These are phyloP conservation scores for Zelleria hepariella DNA, from an alignment of 2,888 invertebrate species.

Conservation along the genomic window DNA sequence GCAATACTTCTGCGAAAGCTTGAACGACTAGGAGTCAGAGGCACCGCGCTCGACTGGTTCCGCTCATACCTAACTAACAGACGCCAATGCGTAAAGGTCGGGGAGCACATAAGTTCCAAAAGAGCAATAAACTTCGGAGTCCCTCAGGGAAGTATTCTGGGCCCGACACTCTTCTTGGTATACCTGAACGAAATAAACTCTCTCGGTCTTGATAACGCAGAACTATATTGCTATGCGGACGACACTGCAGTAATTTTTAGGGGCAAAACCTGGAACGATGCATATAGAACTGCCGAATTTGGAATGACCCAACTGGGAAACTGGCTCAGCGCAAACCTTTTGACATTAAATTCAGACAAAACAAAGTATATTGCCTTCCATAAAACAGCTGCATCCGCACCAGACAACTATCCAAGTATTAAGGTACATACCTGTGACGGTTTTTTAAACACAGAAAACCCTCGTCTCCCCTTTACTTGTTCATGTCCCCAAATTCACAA, in stretches of 20 bases:
- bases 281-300: background rate
- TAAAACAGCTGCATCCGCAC: too few relatives aligned
- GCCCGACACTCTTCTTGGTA: background rate
- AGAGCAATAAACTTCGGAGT: constrained; percentile 4
- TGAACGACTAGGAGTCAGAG: constrained; percentile 1
- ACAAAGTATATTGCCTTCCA: too few relatives aligned
- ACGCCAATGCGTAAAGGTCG: constrained; percentile 1
- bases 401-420: too few relatives aligned
- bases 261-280: background rate
- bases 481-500: too few relatives aligned
- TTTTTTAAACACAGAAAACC: too few relatives aligned
- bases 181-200: background rate
- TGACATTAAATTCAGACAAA: too few relatives aligned
- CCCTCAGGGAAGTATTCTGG: background rate
- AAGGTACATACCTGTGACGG: too few relatives aligned
- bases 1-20: constrained; percentile 4
- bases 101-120: background rate
- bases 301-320: background rate
- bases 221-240: background rate
- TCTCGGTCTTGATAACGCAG: background rate
- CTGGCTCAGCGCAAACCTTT: background rate
- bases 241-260: background rate
- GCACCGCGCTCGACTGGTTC: constrained; percentile 5
- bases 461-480: too few relatives aligned
- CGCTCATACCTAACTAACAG: background rate